These are phyloP conservation scores for Trachurus trachurus DNA, from an alignment of 2,797 vertebrate species.

Conservation along the genomic window DNA sequence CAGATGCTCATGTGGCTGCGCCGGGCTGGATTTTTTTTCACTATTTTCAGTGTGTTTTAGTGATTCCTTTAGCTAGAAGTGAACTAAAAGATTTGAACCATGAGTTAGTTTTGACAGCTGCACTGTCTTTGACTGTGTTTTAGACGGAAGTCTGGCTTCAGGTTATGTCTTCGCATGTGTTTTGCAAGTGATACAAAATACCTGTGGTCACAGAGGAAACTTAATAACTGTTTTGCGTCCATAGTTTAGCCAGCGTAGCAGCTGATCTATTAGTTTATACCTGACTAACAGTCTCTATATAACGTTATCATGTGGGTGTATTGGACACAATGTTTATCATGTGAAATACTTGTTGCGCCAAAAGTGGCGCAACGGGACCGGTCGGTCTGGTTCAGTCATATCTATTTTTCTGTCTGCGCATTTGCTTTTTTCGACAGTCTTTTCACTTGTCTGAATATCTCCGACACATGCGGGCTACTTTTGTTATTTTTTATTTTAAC, in stretches of 20 bases:
- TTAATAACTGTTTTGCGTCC: not conserved
- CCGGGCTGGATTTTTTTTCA: constrained; percentile 19
- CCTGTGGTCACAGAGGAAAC: not conserved
- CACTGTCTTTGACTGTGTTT: constrained; percentile 8
- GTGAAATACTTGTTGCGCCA: not conserved
- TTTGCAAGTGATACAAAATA: too few relatives aligned
- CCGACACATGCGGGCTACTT: not conserved
- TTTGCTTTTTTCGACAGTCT: constrained; percentile 14
- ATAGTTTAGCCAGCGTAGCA: too few relatives aligned
- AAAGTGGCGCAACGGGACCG: constrained; percentile 60
- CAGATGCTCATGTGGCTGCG: constrained; percentile 36
- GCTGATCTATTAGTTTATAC: too few relatives aligned
- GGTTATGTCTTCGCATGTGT: not conserved
- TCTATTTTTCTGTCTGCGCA: constrained; percentile 31
- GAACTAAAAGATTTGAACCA: constrained; percentile 24
- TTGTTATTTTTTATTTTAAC: too few relatives aligned
- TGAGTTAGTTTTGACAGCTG: constrained; percentile 35
- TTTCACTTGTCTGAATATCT: not conserved
- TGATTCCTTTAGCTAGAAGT: constrained; percentile 14
- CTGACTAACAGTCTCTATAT: too few relatives aligned
- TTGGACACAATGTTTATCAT: not conserved
- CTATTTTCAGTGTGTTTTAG: not conserved
- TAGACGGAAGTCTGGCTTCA: constrained; percentile 19
- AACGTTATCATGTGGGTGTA: accelerated
- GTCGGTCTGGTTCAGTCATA: constrained; percentile 29